Percentiles rank a stretch among this genome's conserved stretches.
Evolutionary conservation across 2,797 vertebrate genomes (phyloP).

Genomic region (Gila robusta): DNA sequence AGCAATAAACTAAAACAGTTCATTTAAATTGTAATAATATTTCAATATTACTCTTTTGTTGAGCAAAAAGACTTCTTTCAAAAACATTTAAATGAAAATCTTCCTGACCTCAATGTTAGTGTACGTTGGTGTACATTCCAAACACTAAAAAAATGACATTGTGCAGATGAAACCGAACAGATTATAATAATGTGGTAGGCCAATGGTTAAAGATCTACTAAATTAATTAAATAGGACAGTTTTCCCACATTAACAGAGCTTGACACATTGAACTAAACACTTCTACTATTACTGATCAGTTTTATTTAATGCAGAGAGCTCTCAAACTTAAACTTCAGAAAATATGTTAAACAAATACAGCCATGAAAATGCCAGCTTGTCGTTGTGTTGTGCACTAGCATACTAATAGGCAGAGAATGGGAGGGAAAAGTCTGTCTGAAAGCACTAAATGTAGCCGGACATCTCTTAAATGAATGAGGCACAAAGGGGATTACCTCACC

Average conservation of each 20-base stretch:
- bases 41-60: background rate
- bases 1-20: background rate
- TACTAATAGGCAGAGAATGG: slow-evolving; percentile 41
- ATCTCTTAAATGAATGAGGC: slow-evolving; percentile 47
- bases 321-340: slow-evolving; percentile 5
- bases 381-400: background rate
- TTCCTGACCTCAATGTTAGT: background rate
- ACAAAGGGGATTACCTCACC: slow-evolving; percentile 58
- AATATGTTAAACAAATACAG: slow-evolving; percentile 5
- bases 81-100: background rate
- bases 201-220: background rate
- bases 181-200: background rate
- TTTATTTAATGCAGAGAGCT: slow-evolving; percentile 33
- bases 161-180: background rate
- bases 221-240: background rate
- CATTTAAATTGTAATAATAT: background rate
- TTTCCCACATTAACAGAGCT: slow-evolving; percentile 3
- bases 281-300: slow-evolving; percentile 19
- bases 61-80: background rate
- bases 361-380: slow-evolving; percentile 14
- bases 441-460: slow-evolving; percentile 37
- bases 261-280: background rate
- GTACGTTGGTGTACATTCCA: too few relatives aligned
- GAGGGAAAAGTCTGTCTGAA: slow-evolving; percentile 20
- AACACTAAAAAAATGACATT: background rate